phyloP scores from a whole-genome alignment of 2,797 vertebrate species.

The Lepilemur ruficaudatus region DNA sequence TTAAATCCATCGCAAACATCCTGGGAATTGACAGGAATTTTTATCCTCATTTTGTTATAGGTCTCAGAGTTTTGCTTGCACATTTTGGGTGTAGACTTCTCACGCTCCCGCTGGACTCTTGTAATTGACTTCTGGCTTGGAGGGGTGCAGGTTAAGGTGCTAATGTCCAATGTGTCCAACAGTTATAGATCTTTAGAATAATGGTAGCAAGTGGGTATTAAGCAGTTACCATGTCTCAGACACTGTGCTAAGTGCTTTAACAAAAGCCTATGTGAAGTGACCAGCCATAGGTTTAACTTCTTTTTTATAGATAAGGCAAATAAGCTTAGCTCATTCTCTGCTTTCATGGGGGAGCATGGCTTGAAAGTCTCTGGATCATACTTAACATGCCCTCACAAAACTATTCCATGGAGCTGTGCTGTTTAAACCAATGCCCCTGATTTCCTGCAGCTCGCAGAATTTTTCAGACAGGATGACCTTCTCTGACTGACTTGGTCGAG shows the following conservation, averaged over 20 bases:
- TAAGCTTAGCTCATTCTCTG: neutral
- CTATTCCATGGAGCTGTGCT: neutral
- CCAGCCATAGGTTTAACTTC: neutral
- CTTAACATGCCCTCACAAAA: neutral
- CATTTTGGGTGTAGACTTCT: neutral
- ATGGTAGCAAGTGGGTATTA: neutral
- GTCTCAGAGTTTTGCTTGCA: neutral
- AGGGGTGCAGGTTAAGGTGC: neutral
- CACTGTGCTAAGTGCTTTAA: neutral
- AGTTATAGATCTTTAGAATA: neutral
- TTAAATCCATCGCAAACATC: neutral
- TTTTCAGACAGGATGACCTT: constrained; percentile 33
- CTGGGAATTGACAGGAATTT: neutral
- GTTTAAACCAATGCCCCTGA: neutral
- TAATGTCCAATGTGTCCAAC: neutral
- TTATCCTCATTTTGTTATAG: neutral
- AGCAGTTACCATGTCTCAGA: neutral
- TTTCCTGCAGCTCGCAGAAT: neutral
- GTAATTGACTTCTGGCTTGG: neutral
- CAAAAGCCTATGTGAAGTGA: neutral
- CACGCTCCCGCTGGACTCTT: neutral
- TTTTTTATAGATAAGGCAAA: neutral
- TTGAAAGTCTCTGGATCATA: neutral
- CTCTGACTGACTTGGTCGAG: neutral
- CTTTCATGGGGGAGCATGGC: neutral